Conservation (phyloP, 2,888 invertebrate genomes). For the Macrosiphum euphorbiae region DNA sequence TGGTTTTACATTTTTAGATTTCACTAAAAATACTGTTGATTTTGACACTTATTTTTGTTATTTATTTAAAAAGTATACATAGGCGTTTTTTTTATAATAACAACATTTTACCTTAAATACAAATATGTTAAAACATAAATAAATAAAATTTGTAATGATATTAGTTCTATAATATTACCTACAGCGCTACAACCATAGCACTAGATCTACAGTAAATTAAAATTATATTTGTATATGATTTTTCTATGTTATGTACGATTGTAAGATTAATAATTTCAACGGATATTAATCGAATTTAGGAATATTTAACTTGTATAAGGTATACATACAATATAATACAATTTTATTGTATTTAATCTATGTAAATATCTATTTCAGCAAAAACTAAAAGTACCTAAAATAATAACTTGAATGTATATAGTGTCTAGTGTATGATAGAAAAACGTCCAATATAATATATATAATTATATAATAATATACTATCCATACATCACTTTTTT, state of each 20-base stretch:
- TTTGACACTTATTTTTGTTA: background rate
- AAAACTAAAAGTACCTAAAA: background rate
- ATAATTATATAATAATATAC: background rate
- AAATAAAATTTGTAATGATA: background rate
- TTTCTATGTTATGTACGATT: background rate
- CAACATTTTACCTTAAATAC: background rate
- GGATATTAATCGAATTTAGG: background rate
- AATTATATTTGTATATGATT: background rate
- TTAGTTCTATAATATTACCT: background rate
- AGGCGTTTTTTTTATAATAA: background rate
- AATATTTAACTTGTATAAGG: background rate
- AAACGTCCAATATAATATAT: background rate
- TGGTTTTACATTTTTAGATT: conserved; percentile 1
- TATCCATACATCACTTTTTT: background rate
- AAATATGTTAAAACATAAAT: background rate
- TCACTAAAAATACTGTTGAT: background rate
- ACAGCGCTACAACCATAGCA: background rate
- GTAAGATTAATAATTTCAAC: background rate
- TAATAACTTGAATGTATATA: background rate
- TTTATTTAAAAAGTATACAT: background rate
- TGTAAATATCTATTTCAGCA: background rate
- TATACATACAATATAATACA: background rate
- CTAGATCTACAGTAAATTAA: background rate
- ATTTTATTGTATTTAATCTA: background rate
- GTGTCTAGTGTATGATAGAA: background rate